Evolutionary conservation across 2,888 invertebrate genomes (phyloP).

Genomic region (Embidobia sp.): DNA sequence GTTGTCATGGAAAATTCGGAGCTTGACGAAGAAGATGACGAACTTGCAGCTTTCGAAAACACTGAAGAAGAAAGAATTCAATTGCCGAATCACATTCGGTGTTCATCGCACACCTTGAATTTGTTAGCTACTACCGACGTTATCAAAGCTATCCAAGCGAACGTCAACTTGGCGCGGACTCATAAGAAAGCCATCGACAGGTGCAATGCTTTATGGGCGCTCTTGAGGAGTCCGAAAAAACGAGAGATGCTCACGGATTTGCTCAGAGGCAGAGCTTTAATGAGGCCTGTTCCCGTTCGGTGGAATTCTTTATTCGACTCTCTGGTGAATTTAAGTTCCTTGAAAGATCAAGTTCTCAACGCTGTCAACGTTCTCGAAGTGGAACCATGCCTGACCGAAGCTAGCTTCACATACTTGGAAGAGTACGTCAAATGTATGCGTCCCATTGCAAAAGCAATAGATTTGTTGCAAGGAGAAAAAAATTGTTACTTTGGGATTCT

Average conservation of each 20-base stretch:
- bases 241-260: neutral
- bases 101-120: neutral
- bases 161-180: neutral
- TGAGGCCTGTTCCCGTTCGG: no score
- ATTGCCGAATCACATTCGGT: neutral
- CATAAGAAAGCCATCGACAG: neutral
- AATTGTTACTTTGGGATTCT: conserved; percentile 2
- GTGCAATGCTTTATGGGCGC: neutral
- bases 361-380: no score
- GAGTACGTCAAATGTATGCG: conserved; percentile 1
- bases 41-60: no score
- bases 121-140: conserved; percentile 5
- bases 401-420: no score
- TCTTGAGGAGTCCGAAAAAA: neutral
- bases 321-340: no score
- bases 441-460: neutral
- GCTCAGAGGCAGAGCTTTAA: no score
- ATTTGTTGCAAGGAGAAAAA: conserved; percentile 4
- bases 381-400: no score
- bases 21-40: no score
- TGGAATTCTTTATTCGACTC: conserved; percentile 3
- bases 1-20: no score
- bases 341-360: no score
- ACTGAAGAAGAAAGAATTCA: neutral
- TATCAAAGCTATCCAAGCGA: neutral